Evolutionary conservation across 2,888 invertebrate genomes (phyloP).

Genomic region (Leucophora obtusa): DNA sequence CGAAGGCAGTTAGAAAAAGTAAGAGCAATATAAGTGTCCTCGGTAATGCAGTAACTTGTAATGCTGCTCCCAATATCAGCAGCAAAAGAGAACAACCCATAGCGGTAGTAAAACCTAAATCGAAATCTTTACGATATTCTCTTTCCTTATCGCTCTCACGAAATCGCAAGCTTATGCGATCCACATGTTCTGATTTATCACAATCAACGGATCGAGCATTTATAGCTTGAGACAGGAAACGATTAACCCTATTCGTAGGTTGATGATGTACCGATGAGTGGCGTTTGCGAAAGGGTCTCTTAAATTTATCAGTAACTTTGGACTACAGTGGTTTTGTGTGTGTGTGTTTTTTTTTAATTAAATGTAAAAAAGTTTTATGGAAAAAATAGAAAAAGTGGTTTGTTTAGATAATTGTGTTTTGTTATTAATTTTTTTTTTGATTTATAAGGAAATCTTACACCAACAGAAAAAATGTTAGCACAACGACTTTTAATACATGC

Average conservation of each 20-base stretch:
- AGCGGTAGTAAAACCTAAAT: constrained; percentile 91
- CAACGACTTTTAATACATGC: constrained; percentile 46
- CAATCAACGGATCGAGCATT: constrained; percentile 93
- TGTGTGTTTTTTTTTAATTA: constrained; percentile 34
- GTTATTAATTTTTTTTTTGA: constrained; percentile 5
- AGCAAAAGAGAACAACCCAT: constrained; percentile 88
- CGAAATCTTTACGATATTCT: constrained; percentile 92
- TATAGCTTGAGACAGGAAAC: constrained; percentile 93
- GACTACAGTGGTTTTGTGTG: constrained; percentile 80
- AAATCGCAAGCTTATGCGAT: constrained; percentile 90
- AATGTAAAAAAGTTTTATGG: constrained; percentile 15
- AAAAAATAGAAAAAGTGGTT: constrained; percentile 30
- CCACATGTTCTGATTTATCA: constrained; percentile 93
- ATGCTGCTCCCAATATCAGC: constrained; percentile 86
- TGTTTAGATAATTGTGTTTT: not conserved
- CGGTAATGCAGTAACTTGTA: constrained; percentile 88
- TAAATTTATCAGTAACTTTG: constrained; percentile 92
- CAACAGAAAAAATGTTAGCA: constrained; percentile 48
- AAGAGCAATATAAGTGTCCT: constrained; percentile 90
- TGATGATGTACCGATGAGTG: constrained; percentile 92
- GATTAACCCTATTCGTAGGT: constrained; percentile 94
- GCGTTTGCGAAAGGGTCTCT: constrained; percentile 92
- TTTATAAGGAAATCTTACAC: constrained; percentile 43
- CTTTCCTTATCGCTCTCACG: constrained; percentile 91
- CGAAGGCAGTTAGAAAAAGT: constrained; percentile 92